Base-by-base conservation (phyloP, 2,113 vertebrate species). In the Capreolus pygargus region DNA sequence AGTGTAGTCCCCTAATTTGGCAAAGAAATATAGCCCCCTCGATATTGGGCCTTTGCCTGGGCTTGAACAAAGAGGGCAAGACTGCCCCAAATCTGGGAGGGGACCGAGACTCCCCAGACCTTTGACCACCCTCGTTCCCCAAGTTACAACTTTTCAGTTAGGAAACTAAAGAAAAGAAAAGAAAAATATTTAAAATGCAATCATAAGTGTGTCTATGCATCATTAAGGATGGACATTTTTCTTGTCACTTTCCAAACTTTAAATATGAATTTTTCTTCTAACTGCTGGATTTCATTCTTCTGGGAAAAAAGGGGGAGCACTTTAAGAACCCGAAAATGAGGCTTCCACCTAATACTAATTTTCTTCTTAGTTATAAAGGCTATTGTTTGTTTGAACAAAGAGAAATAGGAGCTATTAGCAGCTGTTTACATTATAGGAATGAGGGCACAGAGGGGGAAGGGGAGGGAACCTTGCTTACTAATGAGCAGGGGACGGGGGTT, bases 341-440 rank as follows among this genome's bases (percentile, higher is more conserved):
- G 97, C 90, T 97, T 98, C 98, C 96, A 97, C 98, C 96, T 98
- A 95, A 96, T 98, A 95, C 89, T 96, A 84, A 98, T 98, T 98
- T 98, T 97, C 97, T 96, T 97, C 86, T 82, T 33, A 61, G 39
- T 81, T 89, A 93, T 93, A 95, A 97, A 98, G 82, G 74, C 89
- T 89, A 97, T 97, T 97, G 70, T 92, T 95, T 91, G 94, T 97
- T 96, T 96, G 96, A 98, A 97, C 76, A 97, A 90, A 98, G 96
- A 79, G 30, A 50, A 55, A 87, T 88, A 96, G 39, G 89, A 96
- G 23, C 82, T 94, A 76, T 90, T 92, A 97, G 82, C 89, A 91
- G 76, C 95, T 98, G 92, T 98, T 98, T 98, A 97, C 92, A 95
- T 17, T 88, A 55, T 67, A 60, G 87, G 97, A 98, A 98, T 39